A percentile compares a stretch with the other conserved stretches of the same genome.
phyloP scores from a whole-genome alignment of 2,888 invertebrate species.

The Shargacucullia verbasci region DNA sequence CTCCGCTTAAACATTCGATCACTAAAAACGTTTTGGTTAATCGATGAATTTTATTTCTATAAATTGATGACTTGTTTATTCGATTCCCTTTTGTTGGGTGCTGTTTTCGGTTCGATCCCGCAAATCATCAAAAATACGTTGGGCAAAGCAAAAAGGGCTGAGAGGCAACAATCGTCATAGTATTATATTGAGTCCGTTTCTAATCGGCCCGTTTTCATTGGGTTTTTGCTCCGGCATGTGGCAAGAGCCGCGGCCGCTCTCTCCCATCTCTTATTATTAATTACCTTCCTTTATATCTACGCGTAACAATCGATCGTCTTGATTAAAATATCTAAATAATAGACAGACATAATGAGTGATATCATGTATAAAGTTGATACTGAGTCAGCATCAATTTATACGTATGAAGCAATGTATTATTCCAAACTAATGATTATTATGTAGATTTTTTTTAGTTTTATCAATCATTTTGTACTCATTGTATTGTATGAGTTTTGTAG shows the following conservation, averaged over 20 bases:
- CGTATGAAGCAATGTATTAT: conserved; percentile 21
- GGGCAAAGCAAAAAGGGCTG: conserved; percentile 80
- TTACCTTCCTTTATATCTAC: conserved; percentile 85
- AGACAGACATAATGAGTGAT: conserved; percentile 76
- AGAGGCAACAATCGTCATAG: conserved; percentile 73
- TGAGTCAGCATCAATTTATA: conserved; percentile 67
- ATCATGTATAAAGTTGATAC: conserved; percentile 65
- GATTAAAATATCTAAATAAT: conserved; percentile 88
- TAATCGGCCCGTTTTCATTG: conserved; percentile 84
- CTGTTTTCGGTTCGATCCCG: conserved; percentile 65
- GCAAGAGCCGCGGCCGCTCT: conserved; percentile 65
- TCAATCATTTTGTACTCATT: conserved; percentile 2
- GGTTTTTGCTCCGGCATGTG: conserved; percentile 86
- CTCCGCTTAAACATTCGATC: conserved; percentile 34
- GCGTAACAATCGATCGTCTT: conserved; percentile 84
- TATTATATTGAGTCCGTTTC: conserved; percentile 82
- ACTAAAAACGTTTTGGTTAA: conserved; percentile 46
- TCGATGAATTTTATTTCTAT: conserved; percentile 60
- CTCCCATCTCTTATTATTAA: conserved; percentile 84
- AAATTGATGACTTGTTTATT: conserved; percentile 66
- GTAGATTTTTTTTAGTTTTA: conserved; percentile 9
- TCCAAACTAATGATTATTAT: conserved; percentile 18
- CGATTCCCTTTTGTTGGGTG: conserved; percentile 60
- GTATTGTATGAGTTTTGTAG: neutral
- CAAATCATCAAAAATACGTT: conserved; percentile 77